A percentile compares a stretch with the other conserved stretches of the same genome.
Conservation (phyloP, 2,113 vertebrate species). For the Neodon shergylaensis region DNA sequence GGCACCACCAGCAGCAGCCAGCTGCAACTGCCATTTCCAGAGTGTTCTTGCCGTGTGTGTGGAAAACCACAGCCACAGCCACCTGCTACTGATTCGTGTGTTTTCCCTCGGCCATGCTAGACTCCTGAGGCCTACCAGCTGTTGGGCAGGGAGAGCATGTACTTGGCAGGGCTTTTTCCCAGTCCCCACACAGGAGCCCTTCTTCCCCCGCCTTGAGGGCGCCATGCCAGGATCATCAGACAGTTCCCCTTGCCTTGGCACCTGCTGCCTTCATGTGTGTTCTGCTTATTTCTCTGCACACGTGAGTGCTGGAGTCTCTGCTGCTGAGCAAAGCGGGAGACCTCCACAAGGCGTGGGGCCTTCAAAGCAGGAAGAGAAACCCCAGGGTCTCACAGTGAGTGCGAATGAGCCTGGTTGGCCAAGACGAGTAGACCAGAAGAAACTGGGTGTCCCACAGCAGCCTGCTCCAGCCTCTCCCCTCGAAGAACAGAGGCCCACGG, state of each 20-base stretch:
- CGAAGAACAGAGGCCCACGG: not conserved
- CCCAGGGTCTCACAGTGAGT: not conserved
- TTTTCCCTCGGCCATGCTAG: not conserved
- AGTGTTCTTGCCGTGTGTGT: not conserved
- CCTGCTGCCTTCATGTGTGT: not conserved
- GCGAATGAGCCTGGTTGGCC: not conserved
- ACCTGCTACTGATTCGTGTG: not conserved
- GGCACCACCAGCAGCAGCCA: not conserved
- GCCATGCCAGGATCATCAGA: no score
- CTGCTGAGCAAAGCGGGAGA: not conserved
- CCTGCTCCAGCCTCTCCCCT: not conserved
- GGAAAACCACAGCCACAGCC: not conserved
- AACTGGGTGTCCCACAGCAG: not conserved
- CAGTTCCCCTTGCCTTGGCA: not conserved
- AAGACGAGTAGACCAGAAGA: not conserved
- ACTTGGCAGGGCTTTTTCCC: not conserved
- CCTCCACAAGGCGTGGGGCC: not conserved
- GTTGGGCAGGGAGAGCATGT: not conserved
- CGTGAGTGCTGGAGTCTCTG: not conserved
- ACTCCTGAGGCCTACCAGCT: slow-evolving; percentile 34
- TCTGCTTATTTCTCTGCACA: not conserved
- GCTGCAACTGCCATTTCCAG: not conserved
- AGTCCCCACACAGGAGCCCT: not conserved
- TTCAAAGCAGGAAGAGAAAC: not conserved
- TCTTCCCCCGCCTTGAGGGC: not conserved